Conservation (phyloP, 2,888 invertebrate genomes). For the Polyploca ridens region DNA sequence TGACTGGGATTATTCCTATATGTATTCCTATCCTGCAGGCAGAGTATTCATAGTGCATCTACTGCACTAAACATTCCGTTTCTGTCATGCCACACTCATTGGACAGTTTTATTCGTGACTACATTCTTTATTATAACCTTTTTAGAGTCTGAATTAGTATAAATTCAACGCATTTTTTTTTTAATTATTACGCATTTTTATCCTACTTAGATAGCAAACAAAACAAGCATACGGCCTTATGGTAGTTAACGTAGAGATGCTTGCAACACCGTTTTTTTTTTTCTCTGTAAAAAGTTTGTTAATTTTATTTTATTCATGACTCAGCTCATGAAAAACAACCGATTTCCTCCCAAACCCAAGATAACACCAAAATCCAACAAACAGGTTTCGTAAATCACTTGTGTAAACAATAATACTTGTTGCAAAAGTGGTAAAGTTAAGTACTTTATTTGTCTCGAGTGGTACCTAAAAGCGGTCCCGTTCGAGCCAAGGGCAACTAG, state of each 20-base stretch:
- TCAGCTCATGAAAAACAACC: neutral
- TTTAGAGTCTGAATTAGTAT: no score
- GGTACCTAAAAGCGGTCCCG: conserved; percentile 52
- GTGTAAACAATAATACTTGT: conserved; percentile 12
- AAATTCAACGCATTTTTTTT: no score
- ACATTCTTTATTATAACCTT: no score
- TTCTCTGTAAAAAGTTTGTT: no score
- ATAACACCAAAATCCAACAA: neutral
- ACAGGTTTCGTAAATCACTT: conserved; percentile 1
- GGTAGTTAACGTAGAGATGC: no score
- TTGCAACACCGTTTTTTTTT: no score
- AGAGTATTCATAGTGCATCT: conserved; percentile 2
- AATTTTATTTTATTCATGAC: no score
- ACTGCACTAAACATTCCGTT: conserved; percentile 4
- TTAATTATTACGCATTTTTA: no score
- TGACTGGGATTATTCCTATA: conserved; percentile 7
- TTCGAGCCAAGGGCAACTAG: conserved; percentile 57
- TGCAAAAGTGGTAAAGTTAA: conserved; percentile 16
- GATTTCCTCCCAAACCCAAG: neutral
- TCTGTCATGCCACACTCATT: conserved; percentile 3
- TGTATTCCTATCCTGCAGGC: neutral
- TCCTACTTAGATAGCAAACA: no score
- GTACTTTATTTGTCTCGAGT: conserved; percentile 7
- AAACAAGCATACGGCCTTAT: no score
- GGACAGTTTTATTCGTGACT: neutral